Conservation (phyloP, 2,888 invertebrate species). For the Morinoia aosen region DNA sequence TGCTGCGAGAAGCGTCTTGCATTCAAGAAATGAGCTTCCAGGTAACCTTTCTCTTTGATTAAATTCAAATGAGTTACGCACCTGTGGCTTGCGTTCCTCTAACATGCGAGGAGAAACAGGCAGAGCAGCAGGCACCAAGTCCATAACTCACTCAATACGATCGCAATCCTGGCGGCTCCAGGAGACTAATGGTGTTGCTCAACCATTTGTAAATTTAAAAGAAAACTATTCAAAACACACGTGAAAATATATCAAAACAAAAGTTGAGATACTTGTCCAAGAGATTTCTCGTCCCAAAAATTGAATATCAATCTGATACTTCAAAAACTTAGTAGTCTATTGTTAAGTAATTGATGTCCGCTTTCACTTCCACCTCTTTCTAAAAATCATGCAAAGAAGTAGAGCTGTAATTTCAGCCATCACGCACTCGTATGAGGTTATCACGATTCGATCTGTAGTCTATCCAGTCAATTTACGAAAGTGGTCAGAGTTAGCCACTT, state of each 20-base stretch:
- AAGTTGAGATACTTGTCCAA: not conserved
- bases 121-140: not conserved
- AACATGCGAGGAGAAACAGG: not conserved
- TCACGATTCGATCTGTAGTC: too few species aligned
- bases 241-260: not conserved
- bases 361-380: not conserved
- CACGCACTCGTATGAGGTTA: too few species aligned
- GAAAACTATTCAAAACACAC: not conserved
- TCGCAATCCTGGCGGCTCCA: too few species aligned
- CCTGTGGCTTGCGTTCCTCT: not conserved
- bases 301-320: not conserved
- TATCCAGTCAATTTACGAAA: too few species aligned
- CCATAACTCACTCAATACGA: too few species aligned
- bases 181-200: too few species aligned
- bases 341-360: not conserved
- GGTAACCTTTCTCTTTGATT: slow-evolving; percentile 42
- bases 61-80: not conserved
- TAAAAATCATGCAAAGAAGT: not conserved
- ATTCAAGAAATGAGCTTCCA: slow-evolving; percentile 70
- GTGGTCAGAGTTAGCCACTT: too few species aligned
- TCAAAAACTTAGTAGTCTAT: not conserved
- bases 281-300: not conserved
- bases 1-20: slow-evolving; percentile 73
- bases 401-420: too few species aligned
- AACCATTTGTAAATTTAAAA: too few species aligned